Conservation (phyloP, 2,797 vertebrate species). For the Vireo griseus region DNA sequence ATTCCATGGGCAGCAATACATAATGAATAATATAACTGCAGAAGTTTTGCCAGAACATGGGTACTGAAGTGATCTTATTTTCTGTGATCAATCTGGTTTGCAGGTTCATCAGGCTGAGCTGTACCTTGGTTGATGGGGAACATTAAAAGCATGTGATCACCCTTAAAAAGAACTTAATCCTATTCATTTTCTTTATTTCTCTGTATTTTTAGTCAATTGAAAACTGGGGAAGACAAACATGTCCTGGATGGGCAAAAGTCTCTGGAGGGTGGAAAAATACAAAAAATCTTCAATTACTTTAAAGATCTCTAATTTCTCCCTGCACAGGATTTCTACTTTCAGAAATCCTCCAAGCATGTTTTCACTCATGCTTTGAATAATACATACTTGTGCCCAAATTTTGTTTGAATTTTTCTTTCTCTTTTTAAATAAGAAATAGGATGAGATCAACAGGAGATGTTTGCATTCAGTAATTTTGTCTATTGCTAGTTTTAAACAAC, state of each 20-base stretch:
- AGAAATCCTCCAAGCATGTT: neutral
- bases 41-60: neutral
- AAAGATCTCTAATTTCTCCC: neutral
- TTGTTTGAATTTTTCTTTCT: neutral
- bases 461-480: neutral
- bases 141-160: neutral
- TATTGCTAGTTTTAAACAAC: neutral
- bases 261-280: rapidly evolving
- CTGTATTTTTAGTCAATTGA: neutral
- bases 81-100: neutral
- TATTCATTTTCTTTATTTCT: neutral
- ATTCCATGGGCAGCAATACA: neutral
- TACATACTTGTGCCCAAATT: neutral
- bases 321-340: neutral
- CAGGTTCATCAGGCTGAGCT: neutral
- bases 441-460: neutral
- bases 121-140: neutral
- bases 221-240: rapidly evolving
- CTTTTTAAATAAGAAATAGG: neutral
- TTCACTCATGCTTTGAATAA: neutral
- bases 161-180: neutral
- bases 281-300: neutral
- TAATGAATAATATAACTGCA: neutral
- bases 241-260: rapidly evolving
- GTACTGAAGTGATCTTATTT: neutral